Conservation (phyloP, 1,140 invertebrate species). For the Listronotus oregonensis region DNA sequence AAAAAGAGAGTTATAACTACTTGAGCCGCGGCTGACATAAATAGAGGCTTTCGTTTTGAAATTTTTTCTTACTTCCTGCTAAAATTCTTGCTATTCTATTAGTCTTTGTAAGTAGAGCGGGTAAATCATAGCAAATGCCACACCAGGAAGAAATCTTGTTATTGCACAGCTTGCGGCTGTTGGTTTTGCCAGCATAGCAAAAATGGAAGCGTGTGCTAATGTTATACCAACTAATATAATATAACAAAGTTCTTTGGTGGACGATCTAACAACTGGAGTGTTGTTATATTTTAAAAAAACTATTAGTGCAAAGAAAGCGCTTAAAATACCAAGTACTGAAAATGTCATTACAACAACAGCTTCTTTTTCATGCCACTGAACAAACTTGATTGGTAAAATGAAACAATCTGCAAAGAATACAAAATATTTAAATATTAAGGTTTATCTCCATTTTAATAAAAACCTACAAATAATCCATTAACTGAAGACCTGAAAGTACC, state of each 20-base stretch:
- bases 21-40: constrained; percentile 63
- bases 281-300: constrained; percentile 72
- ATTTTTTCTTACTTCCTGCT: constrained; percentile 79
- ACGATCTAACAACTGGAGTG: constrained; percentile 84
- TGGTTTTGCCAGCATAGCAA: constrained; percentile 76
- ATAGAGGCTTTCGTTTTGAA: constrained; percentile 77
- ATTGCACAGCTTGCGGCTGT: constrained; percentile 69
- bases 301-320: constrained; percentile 65
- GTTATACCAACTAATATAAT: constrained; percentile 66
- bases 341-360: constrained; percentile 71
- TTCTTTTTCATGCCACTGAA: constrained; percentile 67
- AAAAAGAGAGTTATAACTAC: constrained; percentile 71
- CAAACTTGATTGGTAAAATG: constrained; percentile 59
- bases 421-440: neutral
- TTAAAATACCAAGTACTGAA: constrained; percentile 68
- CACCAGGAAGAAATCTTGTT: constrained; percentile 71
- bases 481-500: too few species aligned
- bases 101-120: constrained; percentile 82
- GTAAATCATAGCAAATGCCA: constrained; percentile 85
- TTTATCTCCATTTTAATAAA: too few species aligned
- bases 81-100: constrained; percentile 85
- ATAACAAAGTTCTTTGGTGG: constrained; percentile 82
- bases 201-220: constrained; percentile 60
- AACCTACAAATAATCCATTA: too few species aligned
- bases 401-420: constrained; percentile 49